These are phyloP conservation scores for Brachionus rotundiformis DNA, from an alignment of 1,140 invertebrate genomes.

Conservation along the genomic window DNA sequence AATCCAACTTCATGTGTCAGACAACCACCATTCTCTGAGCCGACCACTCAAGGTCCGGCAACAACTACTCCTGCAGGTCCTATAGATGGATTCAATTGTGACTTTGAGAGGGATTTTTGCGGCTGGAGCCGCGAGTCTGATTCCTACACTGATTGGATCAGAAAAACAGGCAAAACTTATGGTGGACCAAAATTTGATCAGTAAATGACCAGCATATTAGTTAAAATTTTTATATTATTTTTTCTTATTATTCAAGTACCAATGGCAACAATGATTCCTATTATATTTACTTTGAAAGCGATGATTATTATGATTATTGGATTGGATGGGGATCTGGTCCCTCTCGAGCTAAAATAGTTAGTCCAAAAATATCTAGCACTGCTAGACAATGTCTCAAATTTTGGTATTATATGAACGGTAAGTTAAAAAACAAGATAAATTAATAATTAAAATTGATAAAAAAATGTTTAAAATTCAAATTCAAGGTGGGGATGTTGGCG, in stretches of 20 bases:
- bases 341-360: not conserved
- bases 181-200: slow-evolving; percentile 29
- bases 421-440: not conserved
- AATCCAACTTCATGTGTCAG: not conserved
- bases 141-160: not conserved
- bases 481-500: not conserved
- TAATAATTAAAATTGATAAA: not conserved
- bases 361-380: not conserved
- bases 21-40: slow-evolving; percentile 11
- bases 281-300: slow-evolving; percentile 6
- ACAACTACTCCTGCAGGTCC: not conserved
- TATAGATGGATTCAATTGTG: slow-evolving; percentile 54
- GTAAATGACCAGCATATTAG: not conserved
- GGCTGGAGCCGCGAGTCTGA: slow-evolving; percentile 55
- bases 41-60: slow-evolving; percentile 6
- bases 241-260: slow-evolving; percentile 1
- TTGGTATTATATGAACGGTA: slow-evolving; percentile 56
- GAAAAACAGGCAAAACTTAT: slow-evolving; percentile 27
- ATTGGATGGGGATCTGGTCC: not conserved
- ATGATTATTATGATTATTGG: slow-evolving; percentile 17
- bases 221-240: not conserved
- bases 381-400: slow-evolving; percentile 54
- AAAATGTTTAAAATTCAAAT: not conserved
- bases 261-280: not conserved
- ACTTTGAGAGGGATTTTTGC: slow-evolving; percentile 59